Conservation (phyloP, 2,797 vertebrate species). For the Linurgus olivaceus region DNA sequence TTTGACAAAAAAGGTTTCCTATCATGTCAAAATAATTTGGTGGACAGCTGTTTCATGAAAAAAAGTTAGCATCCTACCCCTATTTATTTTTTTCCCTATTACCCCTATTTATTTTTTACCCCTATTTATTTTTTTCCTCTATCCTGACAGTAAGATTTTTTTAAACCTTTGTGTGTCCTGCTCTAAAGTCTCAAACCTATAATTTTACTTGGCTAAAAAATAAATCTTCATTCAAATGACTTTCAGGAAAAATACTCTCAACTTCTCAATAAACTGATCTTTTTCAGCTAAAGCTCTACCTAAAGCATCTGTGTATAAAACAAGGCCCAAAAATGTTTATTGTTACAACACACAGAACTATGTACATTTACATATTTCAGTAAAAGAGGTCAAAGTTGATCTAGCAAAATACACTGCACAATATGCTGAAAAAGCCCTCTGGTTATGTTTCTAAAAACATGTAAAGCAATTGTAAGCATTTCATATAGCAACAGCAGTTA, state of each 20-base stretch:
- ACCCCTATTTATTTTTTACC: neutral
- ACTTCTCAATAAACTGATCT: neutral
- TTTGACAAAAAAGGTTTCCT: neutral
- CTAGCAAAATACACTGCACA: neutral
- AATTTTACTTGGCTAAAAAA: neutral
- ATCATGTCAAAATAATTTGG: neutral
- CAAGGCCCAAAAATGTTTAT: neutral
- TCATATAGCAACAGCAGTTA: neutral
- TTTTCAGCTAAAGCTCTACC: neutral
- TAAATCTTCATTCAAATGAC: neutral
- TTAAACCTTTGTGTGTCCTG: neutral
- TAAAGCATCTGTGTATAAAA: neutral
- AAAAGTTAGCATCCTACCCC: neutral
- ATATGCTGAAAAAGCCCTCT: neutral
- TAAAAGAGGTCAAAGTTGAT: neutral
- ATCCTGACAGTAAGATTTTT: neutral
- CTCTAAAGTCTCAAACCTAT: neutral
- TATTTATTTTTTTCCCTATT: neutral
- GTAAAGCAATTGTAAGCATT: neutral
- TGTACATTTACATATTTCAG: neutral
- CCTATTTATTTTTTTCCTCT: neutral
- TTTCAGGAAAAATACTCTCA: neutral
- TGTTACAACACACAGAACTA: neutral
- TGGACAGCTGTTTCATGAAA: neutral
- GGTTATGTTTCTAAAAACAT: neutral